phyloP scores from a whole-genome alignment of 2,888 invertebrate species.

The Neria commutata region DNA sequence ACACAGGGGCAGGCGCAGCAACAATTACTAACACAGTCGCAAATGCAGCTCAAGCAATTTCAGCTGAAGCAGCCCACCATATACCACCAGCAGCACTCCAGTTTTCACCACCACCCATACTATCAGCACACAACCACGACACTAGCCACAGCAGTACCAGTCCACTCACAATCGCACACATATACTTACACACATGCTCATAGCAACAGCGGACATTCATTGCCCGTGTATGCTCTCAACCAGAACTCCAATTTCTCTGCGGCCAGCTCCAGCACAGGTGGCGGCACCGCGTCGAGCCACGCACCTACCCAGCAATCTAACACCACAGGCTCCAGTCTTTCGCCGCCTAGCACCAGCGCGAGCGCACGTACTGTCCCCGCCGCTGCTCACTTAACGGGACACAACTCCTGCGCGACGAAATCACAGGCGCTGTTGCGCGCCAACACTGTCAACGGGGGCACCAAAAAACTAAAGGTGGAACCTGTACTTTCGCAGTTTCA shows the following conservation, averaged over 20 bases:
- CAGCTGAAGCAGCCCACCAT: slow-evolving; percentile 56
- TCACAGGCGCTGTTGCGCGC: slow-evolving; percentile 42
- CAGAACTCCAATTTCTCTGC: slow-evolving; percentile 57
- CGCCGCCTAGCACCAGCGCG: slow-evolving; percentile 40
- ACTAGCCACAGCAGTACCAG: slow-evolving; percentile 30
- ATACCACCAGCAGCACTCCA: slow-evolving; percentile 51
- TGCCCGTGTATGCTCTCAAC: slow-evolving; percentile 53
- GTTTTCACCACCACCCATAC: slow-evolving; percentile 52
- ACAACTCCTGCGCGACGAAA: slow-evolving; percentile 39
- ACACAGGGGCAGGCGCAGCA: slow-evolving; percentile 30
- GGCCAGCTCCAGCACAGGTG: slow-evolving; percentile 56
- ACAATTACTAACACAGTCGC: slow-evolving; percentile 50
- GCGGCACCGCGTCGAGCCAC: slow-evolving; percentile 54
- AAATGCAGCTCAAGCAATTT: slow-evolving; percentile 52
- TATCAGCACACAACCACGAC: slow-evolving; percentile 41
- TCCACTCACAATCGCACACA: slow-evolving; percentile 26
- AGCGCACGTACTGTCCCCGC: slow-evolving; percentile 6
- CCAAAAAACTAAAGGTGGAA: slow-evolving; percentile 55
- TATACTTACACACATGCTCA: slow-evolving; percentile 17
- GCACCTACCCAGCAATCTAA: slow-evolving; percentile 57
- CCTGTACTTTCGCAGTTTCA: slow-evolving; percentile 53
- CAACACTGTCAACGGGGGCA: slow-evolving; percentile 27
- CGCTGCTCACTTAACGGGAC: slow-evolving; percentile 23
- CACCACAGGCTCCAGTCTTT: slow-evolving; percentile 51
- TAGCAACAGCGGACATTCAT: slow-evolving; percentile 12